Evolutionary conservation across 2,888 invertebrate genomes (phyloP).

Genomic region (Leucophenga montana): DNA sequence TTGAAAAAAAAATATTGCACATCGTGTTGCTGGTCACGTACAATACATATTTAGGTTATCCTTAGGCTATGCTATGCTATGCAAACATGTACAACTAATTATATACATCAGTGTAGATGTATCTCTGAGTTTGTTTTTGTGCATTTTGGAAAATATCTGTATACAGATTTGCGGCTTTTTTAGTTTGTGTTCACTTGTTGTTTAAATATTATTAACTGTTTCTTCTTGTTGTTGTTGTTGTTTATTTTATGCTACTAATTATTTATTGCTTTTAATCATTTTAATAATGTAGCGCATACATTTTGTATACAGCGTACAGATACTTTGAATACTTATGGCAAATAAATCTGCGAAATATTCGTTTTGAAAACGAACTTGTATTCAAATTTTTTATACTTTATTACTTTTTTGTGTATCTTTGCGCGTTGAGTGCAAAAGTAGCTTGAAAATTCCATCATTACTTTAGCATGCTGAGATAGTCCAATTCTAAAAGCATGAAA

Average conservation of each 20-base stretch:
- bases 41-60: conserved; percentile 15
- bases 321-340: too few species aligned
- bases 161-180: neutral
- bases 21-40: conserved; percentile 1
- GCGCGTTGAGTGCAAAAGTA: too few species aligned
- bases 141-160: neutral
- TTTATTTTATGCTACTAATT: neutral
- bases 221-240: neutral
- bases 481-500: too few species aligned
- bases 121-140: conserved; percentile 12
- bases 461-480: too few species aligned
- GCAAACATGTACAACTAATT: neutral
- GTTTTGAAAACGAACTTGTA: too few species aligned
- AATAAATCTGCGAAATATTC: too few species aligned
- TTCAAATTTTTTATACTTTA: too few species aligned
- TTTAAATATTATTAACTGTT: neutral
- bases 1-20: neutral
- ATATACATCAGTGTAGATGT: neutral
- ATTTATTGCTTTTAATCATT: too few species aligned
- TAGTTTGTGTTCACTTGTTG: neutral
- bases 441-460: too few species aligned
- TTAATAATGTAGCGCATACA: too few species aligned
- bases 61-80: conserved; percentile 3
- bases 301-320: too few species aligned
- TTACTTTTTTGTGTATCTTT: too few species aligned